Evolutionary conservation across 1,140 invertebrate species (phyloP).

Genomic region (Ostrea edulis): DNA sequence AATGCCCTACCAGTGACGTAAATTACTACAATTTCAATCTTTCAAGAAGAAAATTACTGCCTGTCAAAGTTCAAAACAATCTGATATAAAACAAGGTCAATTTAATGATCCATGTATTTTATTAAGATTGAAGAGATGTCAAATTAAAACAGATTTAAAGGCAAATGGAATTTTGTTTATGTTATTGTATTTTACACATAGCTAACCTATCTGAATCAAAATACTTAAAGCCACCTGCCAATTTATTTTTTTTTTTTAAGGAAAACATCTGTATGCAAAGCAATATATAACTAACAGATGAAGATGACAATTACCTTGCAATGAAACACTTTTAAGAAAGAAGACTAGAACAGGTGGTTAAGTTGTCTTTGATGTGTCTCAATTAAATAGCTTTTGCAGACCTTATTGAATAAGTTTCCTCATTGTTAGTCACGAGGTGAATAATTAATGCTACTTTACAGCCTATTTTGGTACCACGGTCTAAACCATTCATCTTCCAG

Average conservation of each 20-base stretch:
- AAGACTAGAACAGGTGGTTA: background rate
- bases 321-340: background rate
- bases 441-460: conserved; percentile 18
- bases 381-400: background rate
- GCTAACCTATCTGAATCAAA: background rate
- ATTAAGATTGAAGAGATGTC: conserved; percentile 15
- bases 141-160: background rate
- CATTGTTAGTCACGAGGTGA: background rate
- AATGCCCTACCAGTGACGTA: too few relatives aligned
- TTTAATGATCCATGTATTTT: conserved; percentile 20
- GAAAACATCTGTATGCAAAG: background rate
- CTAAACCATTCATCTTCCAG: background rate
- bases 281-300: background rate
- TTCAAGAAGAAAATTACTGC: background rate
- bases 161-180: conserved; percentile 30
- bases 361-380: background rate
- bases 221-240: background rate
- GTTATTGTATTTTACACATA: conserved; percentile 10
- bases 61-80: conserved; percentile 25
- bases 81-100: conserved; percentile 24
- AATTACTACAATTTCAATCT: background rate
- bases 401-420: background rate
- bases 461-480: background rate
- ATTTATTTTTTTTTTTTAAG: background rate
- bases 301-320: background rate